These are phyloP conservation scores for Pterocles burchelli DNA, from an alignment of 2,113 vertebrate genomes.

Conservation along the genomic window DNA sequence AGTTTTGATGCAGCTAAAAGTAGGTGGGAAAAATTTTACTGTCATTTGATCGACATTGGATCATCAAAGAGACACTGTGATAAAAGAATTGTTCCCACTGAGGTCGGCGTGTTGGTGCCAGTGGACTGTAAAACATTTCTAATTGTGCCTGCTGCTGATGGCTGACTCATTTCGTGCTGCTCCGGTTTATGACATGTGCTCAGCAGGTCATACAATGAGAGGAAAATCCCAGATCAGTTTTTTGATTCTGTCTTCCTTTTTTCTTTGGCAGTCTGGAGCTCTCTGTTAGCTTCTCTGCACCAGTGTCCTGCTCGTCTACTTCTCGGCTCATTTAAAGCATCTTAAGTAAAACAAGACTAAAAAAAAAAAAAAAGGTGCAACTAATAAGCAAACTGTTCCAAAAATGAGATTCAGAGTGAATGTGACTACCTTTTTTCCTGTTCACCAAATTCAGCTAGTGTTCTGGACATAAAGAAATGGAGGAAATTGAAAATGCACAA, in stretches of 20 bases:
- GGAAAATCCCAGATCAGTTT: neutral
- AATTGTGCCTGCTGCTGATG: neutral
- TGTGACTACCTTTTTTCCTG: neutral
- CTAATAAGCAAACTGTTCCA: neutral
- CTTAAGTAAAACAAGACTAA: neutral
- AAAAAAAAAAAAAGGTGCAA: neutral
- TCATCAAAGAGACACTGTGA: neutral
- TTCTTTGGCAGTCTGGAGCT: neutral
- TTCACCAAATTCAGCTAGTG: neutral
- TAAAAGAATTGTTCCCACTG: rapidly evolving
- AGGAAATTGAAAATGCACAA: neutral
- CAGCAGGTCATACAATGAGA: neutral
- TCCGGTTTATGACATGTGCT: neutral
- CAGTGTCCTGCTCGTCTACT: neutral
- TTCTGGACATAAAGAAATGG: neutral
- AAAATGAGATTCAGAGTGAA: neutral
- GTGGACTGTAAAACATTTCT: neutral
- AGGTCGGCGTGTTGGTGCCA: rapidly evolving
- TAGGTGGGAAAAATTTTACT: neutral
- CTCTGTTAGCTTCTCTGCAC: neutral
- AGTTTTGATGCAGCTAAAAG: neutral
- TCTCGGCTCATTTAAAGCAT: neutral
- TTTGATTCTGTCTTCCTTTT: neutral
- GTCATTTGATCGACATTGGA: neutral
- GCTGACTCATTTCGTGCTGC: neutral